Percentiles rank a stretch among this genome's conserved stretches.
phyloP scores from a whole-genome alignment of 2,888 invertebrate genomes.

The Drosophila greeni region DNA sequence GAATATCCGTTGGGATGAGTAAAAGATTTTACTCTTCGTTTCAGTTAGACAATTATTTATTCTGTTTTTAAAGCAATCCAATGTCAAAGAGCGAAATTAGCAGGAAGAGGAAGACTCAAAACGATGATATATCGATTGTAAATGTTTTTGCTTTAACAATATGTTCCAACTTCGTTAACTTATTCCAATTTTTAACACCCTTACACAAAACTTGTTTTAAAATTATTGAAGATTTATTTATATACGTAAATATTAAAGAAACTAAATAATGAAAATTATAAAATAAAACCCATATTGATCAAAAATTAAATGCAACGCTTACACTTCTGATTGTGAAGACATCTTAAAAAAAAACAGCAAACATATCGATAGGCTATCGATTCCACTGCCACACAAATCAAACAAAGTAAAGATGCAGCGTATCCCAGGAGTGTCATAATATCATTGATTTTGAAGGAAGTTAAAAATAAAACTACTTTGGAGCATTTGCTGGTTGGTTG shows the following conservation, averaged over 20 bases:
- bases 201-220: too few relatives aligned
- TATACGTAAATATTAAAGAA: background rate
- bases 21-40: too few relatives aligned
- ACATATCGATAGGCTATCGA: background rate
- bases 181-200: too few relatives aligned
- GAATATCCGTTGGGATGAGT: background rate
- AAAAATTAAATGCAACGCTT: background rate
- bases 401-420: background rate
- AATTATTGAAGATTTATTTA: too few relatives aligned
- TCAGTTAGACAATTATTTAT: too few relatives aligned
- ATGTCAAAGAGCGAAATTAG: too few relatives aligned
- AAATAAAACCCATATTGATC: background rate
- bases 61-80: too few relatives aligned
- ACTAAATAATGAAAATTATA: background rate
- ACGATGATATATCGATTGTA: too few relatives aligned
- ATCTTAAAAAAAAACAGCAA: fast-evolving
- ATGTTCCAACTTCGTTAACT: too few relatives aligned
- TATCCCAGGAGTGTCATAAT: too few relatives aligned
- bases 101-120: too few relatives aligned
- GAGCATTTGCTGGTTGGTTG: background rate
- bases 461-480: background rate
- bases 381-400: background rate
- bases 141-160: too few relatives aligned
- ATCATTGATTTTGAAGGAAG: background rate
- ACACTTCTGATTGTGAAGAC: background rate